Evolutionary conservation across 2,888 invertebrate genomes (phyloP).

Genomic region (Beris chalybata): DNA sequence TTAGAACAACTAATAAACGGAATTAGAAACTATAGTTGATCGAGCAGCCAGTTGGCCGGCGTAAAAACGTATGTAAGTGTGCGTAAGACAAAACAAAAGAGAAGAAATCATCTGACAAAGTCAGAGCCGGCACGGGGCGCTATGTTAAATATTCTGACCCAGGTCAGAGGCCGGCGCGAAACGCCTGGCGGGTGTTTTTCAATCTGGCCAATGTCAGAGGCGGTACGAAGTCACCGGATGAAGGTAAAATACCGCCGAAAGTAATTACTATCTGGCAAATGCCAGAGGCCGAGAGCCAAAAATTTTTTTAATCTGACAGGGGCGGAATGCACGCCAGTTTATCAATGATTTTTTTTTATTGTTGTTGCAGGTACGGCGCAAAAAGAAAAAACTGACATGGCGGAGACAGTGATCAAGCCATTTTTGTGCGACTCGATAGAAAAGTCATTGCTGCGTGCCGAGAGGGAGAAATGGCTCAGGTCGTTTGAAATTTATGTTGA

Average conservation of each 20-base stretch:
- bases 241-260: neutral
- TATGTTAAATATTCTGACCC: neutral
- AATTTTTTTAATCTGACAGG: neutral
- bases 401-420: neutral
- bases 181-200: neutral
- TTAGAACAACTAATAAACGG: too few relatives aligned
- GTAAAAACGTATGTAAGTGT: neutral
- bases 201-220: neutral
- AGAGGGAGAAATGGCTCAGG: neutral
- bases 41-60: too few relatives aligned
- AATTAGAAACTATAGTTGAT: too few relatives aligned
- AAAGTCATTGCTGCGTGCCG: neutral
- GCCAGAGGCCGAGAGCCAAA: neutral
- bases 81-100: neutral
- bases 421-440: neutral
- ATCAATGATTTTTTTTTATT: neutral
- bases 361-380: neutral
- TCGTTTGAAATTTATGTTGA: conserved; percentile 1
- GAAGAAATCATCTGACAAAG: neutral
- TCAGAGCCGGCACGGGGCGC: neutral
- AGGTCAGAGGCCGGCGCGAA: neutral
- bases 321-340: neutral
- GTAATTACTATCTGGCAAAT: conserved; percentile 1
- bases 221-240: neutral
- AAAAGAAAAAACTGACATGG: neutral